Percentiles rank a stretch among this genome's conserved stretches.
phyloP scores from a whole-genome alignment of 53 echinoderm and acorn worm species.

The Holothuria scabra region DNA sequence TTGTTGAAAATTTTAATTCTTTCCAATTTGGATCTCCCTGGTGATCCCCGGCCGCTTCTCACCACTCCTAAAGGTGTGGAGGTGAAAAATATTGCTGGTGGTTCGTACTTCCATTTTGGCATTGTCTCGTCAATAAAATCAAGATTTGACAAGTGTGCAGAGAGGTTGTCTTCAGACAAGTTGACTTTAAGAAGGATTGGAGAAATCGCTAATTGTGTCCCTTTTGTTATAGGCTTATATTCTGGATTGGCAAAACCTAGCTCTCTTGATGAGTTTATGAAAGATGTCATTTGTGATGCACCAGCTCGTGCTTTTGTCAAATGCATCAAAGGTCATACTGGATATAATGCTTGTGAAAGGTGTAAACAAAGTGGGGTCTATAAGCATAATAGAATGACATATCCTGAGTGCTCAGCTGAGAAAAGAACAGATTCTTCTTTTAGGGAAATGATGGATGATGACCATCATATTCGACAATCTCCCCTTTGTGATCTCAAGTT shows the following conservation, averaged over 20 bases:
- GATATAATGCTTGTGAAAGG: too few species aligned
- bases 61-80: too few species aligned
- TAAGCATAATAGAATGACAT: constrained; percentile 50
- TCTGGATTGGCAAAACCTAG: too few species aligned
- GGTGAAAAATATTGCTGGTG: too few species aligned
- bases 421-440: too few species aligned
- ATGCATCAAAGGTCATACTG: constrained; percentile 46
- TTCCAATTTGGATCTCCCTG: too few species aligned
- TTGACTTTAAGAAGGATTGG: constrained; percentile 32
- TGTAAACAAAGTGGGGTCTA: too few species aligned
- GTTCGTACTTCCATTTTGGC: too few species aligned
- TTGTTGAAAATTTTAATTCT: constrained; percentile 16
- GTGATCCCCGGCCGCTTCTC: constrained; percentile 59
- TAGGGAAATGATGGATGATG: constrained; percentile 22
- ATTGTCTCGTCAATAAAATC: constrained; percentile 1
- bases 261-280: too few species aligned
- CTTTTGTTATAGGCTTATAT: too few species aligned
- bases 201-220: constrained; percentile 57
- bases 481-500: constrained; percentile 10
- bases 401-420: constrained; percentile 51
- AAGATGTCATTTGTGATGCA: constrained; percentile 43
- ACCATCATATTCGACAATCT: constrained; percentile 13
- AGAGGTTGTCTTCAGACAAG: background rate
- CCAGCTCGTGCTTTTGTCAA: constrained; percentile 57
- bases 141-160: background rate